These are phyloP conservation scores for Thamnophis elegans DNA, from an alignment of 2,797 vertebrate species.

Conservation along the genomic window DNA sequence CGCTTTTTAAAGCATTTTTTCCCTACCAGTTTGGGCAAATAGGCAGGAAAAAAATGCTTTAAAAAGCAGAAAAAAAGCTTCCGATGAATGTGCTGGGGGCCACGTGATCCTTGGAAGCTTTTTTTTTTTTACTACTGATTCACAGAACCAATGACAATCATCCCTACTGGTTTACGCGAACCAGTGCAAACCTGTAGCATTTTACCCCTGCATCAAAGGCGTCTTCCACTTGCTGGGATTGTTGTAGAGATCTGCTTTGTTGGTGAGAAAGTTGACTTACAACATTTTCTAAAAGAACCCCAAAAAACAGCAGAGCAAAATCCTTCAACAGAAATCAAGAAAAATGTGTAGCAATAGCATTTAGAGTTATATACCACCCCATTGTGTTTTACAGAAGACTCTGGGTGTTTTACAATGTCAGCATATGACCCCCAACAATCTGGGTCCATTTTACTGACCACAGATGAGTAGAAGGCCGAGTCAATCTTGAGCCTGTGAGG, in stretches of 20 bases:
- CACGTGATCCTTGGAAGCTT: no score
- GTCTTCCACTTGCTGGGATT: not conserved
- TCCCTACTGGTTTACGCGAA: no score
- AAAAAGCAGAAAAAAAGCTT: no score
- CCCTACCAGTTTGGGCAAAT: no score
- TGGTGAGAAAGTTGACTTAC: not conserved
- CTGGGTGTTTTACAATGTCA: not conserved
- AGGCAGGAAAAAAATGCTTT: no score
- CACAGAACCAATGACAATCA: no score
- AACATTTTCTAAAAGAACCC: not conserved
- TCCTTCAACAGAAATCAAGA: not conserved
- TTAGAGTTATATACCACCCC: not conserved
- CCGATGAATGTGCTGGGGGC: no score
- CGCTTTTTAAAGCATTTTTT: no score
- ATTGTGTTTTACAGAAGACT: not conserved
- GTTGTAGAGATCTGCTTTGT: not conserved
- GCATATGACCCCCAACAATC: not conserved
- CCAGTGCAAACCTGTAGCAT: no score
- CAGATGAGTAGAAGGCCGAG: not conserved
- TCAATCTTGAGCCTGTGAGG: not conserved
- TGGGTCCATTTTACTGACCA: not conserved
- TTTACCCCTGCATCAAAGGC: not conserved
- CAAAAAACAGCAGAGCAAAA: not conserved
- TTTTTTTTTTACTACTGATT: no score
- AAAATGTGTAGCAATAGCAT: not conserved